A percentile compares a stretch with the other conserved stretches of the same genome.
Evolutionary conservation across 2,888 invertebrate species (phyloP).

Genomic region (Lobophora halterata): DNA sequence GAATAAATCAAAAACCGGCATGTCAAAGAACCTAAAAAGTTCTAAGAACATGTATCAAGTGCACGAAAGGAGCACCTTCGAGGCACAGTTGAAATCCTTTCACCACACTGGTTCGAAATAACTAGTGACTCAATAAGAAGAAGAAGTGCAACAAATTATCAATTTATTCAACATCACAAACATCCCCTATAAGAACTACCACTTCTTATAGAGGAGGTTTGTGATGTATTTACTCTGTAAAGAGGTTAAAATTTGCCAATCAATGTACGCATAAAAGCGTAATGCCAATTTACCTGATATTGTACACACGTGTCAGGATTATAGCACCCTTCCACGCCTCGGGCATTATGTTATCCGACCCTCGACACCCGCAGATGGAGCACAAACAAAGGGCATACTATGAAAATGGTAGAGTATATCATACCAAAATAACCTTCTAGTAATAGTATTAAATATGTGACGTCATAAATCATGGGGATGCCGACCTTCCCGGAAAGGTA

Average conservation of each 20-base stretch:
- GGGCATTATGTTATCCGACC: conserved; percentile 13
- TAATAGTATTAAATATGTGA: neutral
- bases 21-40: too few species aligned
- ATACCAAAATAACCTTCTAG: neutral
- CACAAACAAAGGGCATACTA: conserved; percentile 11
- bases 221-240: neutral
- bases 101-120: too few species aligned
- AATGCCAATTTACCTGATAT: conserved; percentile 5
- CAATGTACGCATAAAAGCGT: conserved; percentile 7
- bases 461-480: conserved; percentile 9
- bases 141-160: too few species aligned
- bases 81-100: too few species aligned
- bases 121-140: too few species aligned
- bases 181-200: too few species aligned
- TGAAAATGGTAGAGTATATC: conserved; percentile 3
- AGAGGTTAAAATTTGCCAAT: neutral
- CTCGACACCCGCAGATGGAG: conserved; percentile 7
- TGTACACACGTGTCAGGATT: neutral
- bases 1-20: too few species aligned
- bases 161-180: too few species aligned
- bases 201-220: too few species aligned
- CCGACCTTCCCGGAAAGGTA: conserved; percentile 2
- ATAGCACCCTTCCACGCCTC: conserved; percentile 8
- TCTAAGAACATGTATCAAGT: too few species aligned
- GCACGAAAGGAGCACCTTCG: too few species aligned